A percentile compares a stretch with the other conserved stretches of the same genome.
Conservation (phyloP, 2,888 invertebrate genomes). For the Cheilosia impressa region DNA sequence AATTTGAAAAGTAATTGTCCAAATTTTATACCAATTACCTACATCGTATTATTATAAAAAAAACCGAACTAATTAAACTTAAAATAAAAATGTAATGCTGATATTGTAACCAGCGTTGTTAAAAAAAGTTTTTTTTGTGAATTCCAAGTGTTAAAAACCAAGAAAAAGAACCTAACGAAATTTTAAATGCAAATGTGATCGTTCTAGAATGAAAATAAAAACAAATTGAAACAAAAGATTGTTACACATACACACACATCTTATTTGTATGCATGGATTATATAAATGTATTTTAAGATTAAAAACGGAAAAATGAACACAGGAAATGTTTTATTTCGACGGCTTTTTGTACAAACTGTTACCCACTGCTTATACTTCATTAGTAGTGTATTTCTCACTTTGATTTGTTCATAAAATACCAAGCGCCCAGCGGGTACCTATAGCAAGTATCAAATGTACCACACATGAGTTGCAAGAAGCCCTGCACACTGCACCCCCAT, state of each 20-base stretch:
- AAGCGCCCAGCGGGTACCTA: no score
- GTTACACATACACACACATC: constrained; percentile 48
- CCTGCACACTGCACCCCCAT: no score
- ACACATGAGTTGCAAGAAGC: no score
- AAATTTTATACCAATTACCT: constrained; percentile 58
- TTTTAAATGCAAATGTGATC: constrained; percentile 47
- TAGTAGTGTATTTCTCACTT: no score
- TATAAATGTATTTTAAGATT: constrained; percentile 60
- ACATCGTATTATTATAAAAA: constrained; percentile 16
- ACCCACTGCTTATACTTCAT: no score
- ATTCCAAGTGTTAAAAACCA: constrained; percentile 28
- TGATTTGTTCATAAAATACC: no score
- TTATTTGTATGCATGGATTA: constrained; percentile 66
- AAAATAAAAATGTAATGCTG: constrained; percentile 39
- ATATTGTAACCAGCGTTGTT: constrained; percentile 51
- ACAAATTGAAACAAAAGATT: constrained; percentile 25
- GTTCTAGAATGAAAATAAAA: constrained; percentile 39
- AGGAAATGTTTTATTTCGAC: constrained; percentile 27
- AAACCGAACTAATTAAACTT: constrained; percentile 46
- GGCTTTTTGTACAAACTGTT: not conserved
- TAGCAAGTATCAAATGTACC: no score
- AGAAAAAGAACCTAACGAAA: constrained; percentile 35
- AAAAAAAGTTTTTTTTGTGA: constrained; percentile 19
- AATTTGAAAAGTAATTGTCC: constrained; percentile 42
- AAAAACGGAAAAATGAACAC: constrained; percentile 51